Evolutionary conservation across 2,888 invertebrate species (phyloP).

Genomic region (Xanthorhoe designata): DNA sequence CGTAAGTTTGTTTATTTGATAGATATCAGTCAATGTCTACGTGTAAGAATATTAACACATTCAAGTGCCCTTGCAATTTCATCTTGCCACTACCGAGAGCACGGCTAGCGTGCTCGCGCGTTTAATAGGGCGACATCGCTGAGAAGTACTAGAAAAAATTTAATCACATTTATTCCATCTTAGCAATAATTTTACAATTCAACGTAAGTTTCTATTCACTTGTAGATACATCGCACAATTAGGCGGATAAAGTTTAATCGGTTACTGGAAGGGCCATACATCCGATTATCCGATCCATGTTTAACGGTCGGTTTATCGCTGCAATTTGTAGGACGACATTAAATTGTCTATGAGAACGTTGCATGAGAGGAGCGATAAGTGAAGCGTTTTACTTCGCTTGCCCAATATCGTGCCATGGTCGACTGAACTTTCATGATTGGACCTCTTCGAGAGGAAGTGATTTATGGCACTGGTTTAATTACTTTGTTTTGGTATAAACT

Average conservation of each 20-base stretch:
- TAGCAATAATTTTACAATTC: no score
- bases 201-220: neutral
- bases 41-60: no score
- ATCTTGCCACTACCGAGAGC: no score
- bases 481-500: no score
- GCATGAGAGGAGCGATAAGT: conserved; percentile 9
- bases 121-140: no score
- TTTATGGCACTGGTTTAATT: no score
- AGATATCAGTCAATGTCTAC: no score
- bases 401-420: neutral
- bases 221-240: conserved; percentile 10
- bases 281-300: conserved; percentile 31
- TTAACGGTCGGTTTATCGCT: conserved; percentile 27
- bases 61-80: no score
- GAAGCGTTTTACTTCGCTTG: conserved; percentile 1
- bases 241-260: conserved; percentile 27
- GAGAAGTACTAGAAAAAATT: no score
- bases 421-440: neutral
- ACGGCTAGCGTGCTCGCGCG: no score
- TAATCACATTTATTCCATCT: no score
- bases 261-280: conserved; percentile 20
- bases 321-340: conserved; percentile 26
- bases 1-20: no score
- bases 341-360: conserved; percentile 4
- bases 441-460: neutral